phyloP scores from a whole-genome alignment of 2,797 vertebrate species.

The Acrossocheilus fasciatus region DNA sequence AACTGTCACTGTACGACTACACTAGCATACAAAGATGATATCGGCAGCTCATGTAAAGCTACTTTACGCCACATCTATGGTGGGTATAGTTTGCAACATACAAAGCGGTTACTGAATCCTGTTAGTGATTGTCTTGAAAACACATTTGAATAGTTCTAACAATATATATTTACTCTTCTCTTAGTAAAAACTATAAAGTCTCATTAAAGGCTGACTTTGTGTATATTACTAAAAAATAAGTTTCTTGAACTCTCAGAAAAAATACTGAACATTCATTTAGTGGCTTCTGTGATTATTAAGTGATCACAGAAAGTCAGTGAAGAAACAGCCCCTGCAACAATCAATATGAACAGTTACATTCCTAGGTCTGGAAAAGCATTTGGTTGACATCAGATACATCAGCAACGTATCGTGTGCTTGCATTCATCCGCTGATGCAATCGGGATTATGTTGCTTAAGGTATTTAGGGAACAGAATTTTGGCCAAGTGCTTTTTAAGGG shows the following conservation, averaged over 20 bases:
- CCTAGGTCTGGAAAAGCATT: slow-evolving; percentile 62
- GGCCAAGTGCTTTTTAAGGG: slow-evolving; percentile 31
- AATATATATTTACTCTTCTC: slow-evolving; percentile 42
- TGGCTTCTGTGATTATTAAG: slow-evolving; percentile 28
- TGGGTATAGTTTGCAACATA: slow-evolving; percentile 6
- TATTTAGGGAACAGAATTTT: slow-evolving; percentile 19
- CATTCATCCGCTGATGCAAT: slow-evolving; percentile 11
- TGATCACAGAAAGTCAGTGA: slow-evolving; percentile 37
- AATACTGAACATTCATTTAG: slow-evolving; percentile 62
- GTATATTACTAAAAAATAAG: slow-evolving; percentile 44
- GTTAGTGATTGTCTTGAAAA: slow-evolving; percentile 59
- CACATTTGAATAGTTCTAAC: slow-evolving; percentile 34
- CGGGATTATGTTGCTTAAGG: slow-evolving; percentile 1
- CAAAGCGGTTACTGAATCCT: slow-evolving; percentile 40
- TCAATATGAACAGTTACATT: slow-evolving; percentile 56
- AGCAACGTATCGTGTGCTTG: slow-evolving; percentile 12
- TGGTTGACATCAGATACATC: slow-evolving; percentile 51
- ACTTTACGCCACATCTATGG: slow-evolving; percentile 9
- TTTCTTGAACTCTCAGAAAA: slow-evolving; percentile 44
- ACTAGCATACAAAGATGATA: not conserved
- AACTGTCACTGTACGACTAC: not conserved
- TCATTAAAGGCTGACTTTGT: slow-evolving; percentile 41
- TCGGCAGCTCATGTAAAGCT: slow-evolving; percentile 3
- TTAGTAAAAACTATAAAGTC: slow-evolving; percentile 53
- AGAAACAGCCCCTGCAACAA: slow-evolving; percentile 40